Percentiles rank a stretch among this genome's conserved stretches.
Evolutionary conservation across 2,797 vertebrate species (phyloP).

Genomic region (Valencia hispanica): DNA sequence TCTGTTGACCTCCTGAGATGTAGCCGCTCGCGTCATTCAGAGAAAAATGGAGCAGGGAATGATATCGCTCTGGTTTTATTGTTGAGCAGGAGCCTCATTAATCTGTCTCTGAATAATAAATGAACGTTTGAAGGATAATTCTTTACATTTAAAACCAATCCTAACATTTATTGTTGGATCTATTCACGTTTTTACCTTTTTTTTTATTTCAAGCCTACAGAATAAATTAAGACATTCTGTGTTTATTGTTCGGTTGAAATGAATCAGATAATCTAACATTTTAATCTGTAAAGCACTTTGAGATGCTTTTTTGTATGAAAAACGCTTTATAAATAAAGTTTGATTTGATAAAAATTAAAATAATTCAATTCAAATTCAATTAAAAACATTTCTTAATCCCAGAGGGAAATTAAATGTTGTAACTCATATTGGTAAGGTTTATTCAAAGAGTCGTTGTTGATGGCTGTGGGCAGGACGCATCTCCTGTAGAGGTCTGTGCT

Average conservation of each 20-base stretch:
- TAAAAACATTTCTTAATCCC: not conserved
- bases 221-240: not conserved
- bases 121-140: not conserved
- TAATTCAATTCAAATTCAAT: not conserved
- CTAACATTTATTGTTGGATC: not conserved
- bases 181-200: not conserved
- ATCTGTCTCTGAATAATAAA: conserved; percentile 26
- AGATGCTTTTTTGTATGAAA: no score
- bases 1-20: conserved; percentile 25
- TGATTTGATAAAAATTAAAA: no score
- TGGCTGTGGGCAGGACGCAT: not conserved
- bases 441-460: no score
- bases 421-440: no score
- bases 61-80: not conserved
- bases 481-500: not conserved
- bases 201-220: not conserved
- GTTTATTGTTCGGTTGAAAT: not conserved
- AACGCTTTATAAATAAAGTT: no score
- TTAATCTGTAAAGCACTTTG: no score
- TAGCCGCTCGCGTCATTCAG: not conserved
- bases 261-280: not conserved
- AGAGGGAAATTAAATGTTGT: not conserved
- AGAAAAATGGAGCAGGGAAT: not conserved
- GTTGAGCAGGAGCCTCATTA: not conserved
- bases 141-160: not conserved